Evolutionary conservation across 2,113 vertebrate species (phyloP).

Genomic region (Saimiri boliviensis): DNA sequence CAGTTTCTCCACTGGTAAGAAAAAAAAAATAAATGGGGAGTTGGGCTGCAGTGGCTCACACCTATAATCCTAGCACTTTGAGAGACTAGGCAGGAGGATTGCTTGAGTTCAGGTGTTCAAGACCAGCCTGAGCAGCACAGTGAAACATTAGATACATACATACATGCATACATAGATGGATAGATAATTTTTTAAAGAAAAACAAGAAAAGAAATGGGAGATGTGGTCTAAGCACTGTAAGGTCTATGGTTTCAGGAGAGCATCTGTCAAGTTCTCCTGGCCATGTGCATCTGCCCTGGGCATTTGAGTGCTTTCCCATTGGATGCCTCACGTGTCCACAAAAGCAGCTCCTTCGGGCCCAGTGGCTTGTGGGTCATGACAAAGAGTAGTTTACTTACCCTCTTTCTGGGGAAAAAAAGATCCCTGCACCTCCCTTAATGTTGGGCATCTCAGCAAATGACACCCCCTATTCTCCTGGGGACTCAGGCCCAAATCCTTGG

Average conservation of each 20-base stretch:
- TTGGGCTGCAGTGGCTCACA: too few species aligned
- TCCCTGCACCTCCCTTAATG: neutral
- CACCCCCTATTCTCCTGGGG: too few species aligned
- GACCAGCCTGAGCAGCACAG: too few species aligned
- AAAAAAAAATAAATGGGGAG: neutral
- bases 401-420: neutral
- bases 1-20: neutral
- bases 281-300: neutral
- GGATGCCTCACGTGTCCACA: neutral
- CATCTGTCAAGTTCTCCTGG: neutral
- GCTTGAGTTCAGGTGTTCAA: too few species aligned
- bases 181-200: too few species aligned
- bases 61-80: too few species aligned
- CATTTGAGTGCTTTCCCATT: neutral
- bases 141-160: too few species aligned
- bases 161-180: too few species aligned
- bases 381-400: neutral
- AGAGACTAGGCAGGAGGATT: too few species aligned
- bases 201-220: neutral
- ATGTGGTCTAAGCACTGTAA: neutral
- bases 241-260: neutral
- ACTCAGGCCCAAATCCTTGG: neutral
- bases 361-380: neutral
- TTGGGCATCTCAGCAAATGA: neutral
- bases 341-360: neutral